Evolutionary conservation across 2,113 vertebrate genomes (phyloP).

Genomic region (Apus apus): DNA sequence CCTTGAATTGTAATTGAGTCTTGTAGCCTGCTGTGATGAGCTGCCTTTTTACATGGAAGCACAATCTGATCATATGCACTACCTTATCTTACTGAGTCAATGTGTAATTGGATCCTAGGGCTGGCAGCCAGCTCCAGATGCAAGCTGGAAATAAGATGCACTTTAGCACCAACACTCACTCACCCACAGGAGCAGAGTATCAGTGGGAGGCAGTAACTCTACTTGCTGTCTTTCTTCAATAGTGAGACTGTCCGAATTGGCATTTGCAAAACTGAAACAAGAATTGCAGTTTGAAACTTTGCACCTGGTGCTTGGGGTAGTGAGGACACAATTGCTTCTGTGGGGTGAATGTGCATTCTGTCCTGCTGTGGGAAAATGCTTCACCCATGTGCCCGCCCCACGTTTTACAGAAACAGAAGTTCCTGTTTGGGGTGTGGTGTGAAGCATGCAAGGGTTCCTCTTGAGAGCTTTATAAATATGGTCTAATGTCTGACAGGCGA

Average conservation of each 20-base stretch:
- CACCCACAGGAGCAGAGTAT: neutral
- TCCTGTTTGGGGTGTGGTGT: neutral
- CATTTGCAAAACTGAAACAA: neutral
- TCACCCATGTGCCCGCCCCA: neutral
- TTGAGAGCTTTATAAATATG: neutral
- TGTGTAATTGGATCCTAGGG: conserved; percentile 16
- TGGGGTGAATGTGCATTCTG: neutral
- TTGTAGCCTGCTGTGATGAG: neutral
- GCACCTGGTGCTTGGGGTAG: neutral
- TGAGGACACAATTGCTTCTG: neutral
- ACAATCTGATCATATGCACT: neutral
- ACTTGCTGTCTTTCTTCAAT: neutral
- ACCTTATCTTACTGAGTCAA: neutral
- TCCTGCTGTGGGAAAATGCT: neutral
- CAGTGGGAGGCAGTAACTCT: neutral
- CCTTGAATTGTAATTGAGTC: neutral
- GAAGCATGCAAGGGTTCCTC: neutral
- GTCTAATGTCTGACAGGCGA: neutral
- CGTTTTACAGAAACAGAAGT: neutral
- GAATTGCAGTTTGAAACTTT: neutral
- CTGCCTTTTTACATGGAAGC: neutral
- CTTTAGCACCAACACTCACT: neutral
- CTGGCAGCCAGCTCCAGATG: conserved; percentile 24
- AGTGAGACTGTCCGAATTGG: neutral
- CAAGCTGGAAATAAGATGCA: neutral